Base-by-base conservation (phyloP, 2,797 vertebrate species). In the Acropternis orthonyx region DNA sequence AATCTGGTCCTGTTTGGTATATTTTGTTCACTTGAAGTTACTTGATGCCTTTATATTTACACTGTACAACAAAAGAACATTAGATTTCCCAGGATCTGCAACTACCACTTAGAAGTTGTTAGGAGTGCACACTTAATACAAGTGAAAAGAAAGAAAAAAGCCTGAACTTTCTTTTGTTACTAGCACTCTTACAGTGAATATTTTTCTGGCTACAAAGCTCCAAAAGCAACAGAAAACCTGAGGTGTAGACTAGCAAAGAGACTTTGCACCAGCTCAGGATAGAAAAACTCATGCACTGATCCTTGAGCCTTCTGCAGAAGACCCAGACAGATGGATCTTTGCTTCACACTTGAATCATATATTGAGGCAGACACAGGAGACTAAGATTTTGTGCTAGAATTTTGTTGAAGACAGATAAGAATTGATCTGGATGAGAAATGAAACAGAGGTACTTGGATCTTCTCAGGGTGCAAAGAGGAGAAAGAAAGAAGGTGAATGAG, bases 161-260 rank as follows among this genome's bases (percentile, higher is more conserved):
- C 10, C 4, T 59, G 12, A 80, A 34, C 3, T 44, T 76, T 44
- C 12, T 62, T 51, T 67, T 55, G 2, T 65, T 55, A n/a, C 12
- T n/a, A 54, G 3, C 9, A 34, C 12, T 30, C 2, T 56, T 27
- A 23, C 51, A 69, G 15, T 1, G 0, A 63, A 52, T 5, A 49
- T 28, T 49, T 86, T 91, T 80, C 7, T 10, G 43, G 9, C 26
- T 32, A 26, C 23, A 26, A 14, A 24, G 36, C 12, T 80, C 13
- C 16, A 32, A 52, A n/a, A 55, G 6, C 5, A 65, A 12, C 3
- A 61, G 27, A 14, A 93, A 71, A 44, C 22, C 17, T 21, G 21
- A 65, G 22, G 8, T 36, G 6, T 18, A 58, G 27, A 44, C 8
- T 21, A 37, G 6, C 14, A 43, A 65, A 43, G 19, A 68, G 58